Percentiles rank a stretch among this genome's conserved stretches.
These are phyloP conservation scores for Microtus pennsylvanicus DNA, from an alignment of 2,113 vertebrate species.

Conservation along the genomic window DNA sequence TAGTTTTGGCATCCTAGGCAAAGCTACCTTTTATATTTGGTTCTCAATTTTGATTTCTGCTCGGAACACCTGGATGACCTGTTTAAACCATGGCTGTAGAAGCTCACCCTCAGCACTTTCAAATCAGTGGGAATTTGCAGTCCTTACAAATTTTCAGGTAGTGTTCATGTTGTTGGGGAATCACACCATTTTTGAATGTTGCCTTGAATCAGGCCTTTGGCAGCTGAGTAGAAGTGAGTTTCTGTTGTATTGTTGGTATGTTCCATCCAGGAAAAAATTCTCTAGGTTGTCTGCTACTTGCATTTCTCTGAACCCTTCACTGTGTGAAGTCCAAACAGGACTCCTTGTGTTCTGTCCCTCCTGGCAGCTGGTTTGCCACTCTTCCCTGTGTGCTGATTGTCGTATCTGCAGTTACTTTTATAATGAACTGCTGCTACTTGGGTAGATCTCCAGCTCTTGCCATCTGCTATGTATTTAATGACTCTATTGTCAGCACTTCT, in stretches of 20 bases:
- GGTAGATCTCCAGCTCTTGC: neutral
- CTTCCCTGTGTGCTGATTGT: neutral
- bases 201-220: neutral
- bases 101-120: neutral
- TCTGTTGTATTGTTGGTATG: neutral
- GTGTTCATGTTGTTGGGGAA: neutral
- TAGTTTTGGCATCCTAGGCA: neutral
- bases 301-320: conserved; percentile 4
- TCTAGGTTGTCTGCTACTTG: neutral
- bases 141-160: conserved; percentile 29
- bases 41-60: neutral
- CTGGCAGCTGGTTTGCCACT: neutral
- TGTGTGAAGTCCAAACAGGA: neutral
- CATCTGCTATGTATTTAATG: neutral
- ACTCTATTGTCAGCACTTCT: neutral
- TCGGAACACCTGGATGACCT: conserved; percentile 13
- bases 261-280: conserved; percentile 25
- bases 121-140: conserved; percentile 1
- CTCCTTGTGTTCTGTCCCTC: neutral
- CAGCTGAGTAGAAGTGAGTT: neutral
- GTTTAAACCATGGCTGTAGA: neutral
- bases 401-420: neutral
- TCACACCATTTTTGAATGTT: neutral
- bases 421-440: conserved; percentile 15
- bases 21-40: neutral